Evolutionary conservation across 2,888 invertebrate species (phyloP), one percentile per base, ranked within the genome.

Genomic region (Leucoma salicis): DNA sequence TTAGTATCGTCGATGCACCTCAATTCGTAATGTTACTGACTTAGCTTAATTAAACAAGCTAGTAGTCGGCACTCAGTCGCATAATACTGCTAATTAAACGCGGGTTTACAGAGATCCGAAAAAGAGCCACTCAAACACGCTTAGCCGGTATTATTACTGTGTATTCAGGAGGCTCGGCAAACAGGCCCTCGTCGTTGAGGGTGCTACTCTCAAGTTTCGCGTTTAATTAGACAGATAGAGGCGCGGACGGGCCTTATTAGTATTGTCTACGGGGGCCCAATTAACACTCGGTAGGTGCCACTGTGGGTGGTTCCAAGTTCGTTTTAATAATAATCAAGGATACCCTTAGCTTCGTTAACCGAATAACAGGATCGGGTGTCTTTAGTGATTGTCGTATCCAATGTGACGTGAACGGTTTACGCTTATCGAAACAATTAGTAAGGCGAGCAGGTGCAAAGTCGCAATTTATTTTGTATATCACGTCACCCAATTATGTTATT

Each of bases 191-290:
- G 72, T 78, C 79, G 78, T 73, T 65, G 78, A 88, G 87, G 86
- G 88, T 83, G 82, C 88, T 85, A 78, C 86, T 86, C 88, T 88
- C 88, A 81, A 88, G 89, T 88, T 89, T 87, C 87, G 85, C 87
- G 83, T 89, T 88, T 89, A 88, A 88, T 88, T 88, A 89, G 89
- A 87, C 87, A 84, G 88, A 88, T 87, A 88, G 87, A 87, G 78
- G 83, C 87, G 84, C 87, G 87, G 85, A 84, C 87, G 82, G 78
- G 85, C 83, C 88, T 89, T 89, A 89, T 89, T 89, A 89, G 88
- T 88, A 89, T 89, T 89, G 88, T 89, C 88, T 89, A 86, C 87
- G 86, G 88, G 85, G 84, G 87, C 87, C 87, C 88, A 89, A 89
- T 88, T 88, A 89, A 87, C 89, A 84, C 89, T 79, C 78, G 78